Evolutionary conservation across 2,888 invertebrate genomes (phyloP).

Genomic region (Spodoptera exigua): DNA sequence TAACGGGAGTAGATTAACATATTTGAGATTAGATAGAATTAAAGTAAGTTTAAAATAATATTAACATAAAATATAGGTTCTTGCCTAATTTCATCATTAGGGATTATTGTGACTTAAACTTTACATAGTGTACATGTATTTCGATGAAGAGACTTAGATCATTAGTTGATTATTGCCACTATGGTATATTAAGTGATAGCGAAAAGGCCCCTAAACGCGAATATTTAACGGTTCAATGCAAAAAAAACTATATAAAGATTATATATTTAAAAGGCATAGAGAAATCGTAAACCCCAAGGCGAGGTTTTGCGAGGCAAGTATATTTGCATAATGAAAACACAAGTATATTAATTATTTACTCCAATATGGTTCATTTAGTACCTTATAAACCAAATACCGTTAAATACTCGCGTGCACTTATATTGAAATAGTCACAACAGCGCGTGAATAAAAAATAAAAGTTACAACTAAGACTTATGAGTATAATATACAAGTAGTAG

Average conservation of each 20-base stretch:
- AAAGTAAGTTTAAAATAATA: slow-evolving; percentile 15
- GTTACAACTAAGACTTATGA: slow-evolving; percentile 57
- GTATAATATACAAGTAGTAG: slow-evolving; percentile 62
- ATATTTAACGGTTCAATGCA: slow-evolving; percentile 29
- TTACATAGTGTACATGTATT: slow-evolving; percentile 23
- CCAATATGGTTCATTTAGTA: too few relatives aligned
- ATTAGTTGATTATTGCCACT: slow-evolving; percentile 34
- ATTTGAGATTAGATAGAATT: slow-evolving; percentile 2
- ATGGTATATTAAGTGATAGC: slow-evolving; percentile 44
- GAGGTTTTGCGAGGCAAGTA: too few relatives aligned
- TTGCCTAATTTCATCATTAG: slow-evolving; percentile 22
- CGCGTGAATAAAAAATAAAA: slow-evolving; percentile 37
- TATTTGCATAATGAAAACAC: too few relatives aligned
- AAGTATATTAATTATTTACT: too few relatives aligned
- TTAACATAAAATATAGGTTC: slow-evolving; percentile 15
- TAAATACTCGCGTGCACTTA: slow-evolving; percentile 45
- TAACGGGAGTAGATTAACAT: slow-evolving; percentile 13
- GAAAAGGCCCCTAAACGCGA: slow-evolving; percentile 54
- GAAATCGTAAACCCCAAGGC: too few relatives aligned
- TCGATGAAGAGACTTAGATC: slow-evolving; percentile 41
- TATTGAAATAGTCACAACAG: slow-evolving; percentile 56
- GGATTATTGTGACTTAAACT: slow-evolving; percentile 42
- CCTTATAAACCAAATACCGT: not conserved
- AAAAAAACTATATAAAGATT: not conserved
- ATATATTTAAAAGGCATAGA: too few relatives aligned